Conservation (phyloP, 1,140 invertebrate species). For the Hydropsyche tenuis region DNA sequence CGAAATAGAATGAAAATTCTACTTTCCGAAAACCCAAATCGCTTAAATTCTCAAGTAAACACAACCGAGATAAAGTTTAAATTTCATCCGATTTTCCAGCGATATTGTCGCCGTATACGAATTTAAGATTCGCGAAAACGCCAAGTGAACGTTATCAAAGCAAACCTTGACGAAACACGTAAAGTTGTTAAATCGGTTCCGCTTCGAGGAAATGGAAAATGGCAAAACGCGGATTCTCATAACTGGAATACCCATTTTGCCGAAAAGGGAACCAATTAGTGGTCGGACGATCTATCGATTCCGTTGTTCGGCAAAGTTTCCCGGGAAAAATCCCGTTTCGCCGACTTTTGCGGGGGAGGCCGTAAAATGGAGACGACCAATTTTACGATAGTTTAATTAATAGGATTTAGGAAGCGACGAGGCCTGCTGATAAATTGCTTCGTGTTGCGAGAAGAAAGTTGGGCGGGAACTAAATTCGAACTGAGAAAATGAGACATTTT, state of each 20-base stretch:
- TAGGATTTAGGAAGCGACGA: constrained; percentile 3
- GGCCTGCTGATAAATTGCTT: constrained; percentile 7
- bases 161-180: too few relatives aligned
- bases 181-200: too few relatives aligned
- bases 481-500: constrained; percentile 15
- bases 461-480: not conserved
- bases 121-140: not conserved
- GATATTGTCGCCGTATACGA: not conserved
- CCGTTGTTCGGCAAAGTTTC: not conserved
- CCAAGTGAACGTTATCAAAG: not conserved
- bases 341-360: not conserved
- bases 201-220: too few relatives aligned
- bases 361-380: not conserved
- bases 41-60: not conserved
- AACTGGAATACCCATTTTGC: too few relatives aligned
- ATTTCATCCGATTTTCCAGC: not conserved
- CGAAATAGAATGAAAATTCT: too few relatives aligned
- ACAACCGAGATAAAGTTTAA: constrained; percentile 9
- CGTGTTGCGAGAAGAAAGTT: constrained; percentile 1
- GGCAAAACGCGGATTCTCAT: too few relatives aligned
- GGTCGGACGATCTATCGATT: too few relatives aligned
- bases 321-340: not conserved
- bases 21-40: not conserved
- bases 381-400: constrained; percentile 23
- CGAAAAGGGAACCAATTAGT: too few relatives aligned